A percentile compares a stretch with the other conserved stretches of the same genome.
Conservation (phyloP, 2,797 vertebrate genomes). For the Halcyon chelicuti region DNA sequence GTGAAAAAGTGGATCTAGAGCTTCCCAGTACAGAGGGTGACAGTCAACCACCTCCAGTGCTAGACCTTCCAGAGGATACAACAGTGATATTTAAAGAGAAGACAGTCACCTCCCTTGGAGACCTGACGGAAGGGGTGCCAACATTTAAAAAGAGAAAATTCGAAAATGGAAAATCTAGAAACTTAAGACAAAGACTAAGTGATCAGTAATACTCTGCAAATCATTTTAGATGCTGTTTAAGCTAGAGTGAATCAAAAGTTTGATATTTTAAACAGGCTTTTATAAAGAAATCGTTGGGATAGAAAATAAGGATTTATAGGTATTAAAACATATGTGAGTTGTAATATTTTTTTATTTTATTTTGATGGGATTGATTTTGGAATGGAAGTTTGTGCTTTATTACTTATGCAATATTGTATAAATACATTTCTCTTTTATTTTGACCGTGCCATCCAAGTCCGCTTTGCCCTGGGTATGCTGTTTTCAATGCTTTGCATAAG, state of each 20-base stretch:
- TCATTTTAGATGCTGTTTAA: background rate
- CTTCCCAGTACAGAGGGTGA: conserved; percentile 84
- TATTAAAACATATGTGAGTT: conserved; percentile 61
- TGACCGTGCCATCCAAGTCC: conserved; percentile 32
- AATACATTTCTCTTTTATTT: conserved; percentile 67
- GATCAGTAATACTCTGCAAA: conserved; percentile 80
- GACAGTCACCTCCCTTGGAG: conserved; percentile 91
- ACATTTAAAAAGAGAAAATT: conserved; percentile 92
- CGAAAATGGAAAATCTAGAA: conserved; percentile 91
- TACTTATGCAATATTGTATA: conserved; percentile 74
- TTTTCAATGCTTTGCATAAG: conserved; percentile 14
- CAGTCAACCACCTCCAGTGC: conserved; percentile 29
- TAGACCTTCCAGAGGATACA: conserved; percentile 77
- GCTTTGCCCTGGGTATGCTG: conserved; percentile 56
- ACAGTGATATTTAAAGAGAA: conserved; percentile 92
- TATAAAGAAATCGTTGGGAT: conserved; percentile 55
- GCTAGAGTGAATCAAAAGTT: conserved; percentile 25
- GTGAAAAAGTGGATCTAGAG: conserved; percentile 89
- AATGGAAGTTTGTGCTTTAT: conserved; percentile 60
- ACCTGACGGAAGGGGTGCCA: conserved; percentile 77
- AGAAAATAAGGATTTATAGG: conserved; percentile 66
- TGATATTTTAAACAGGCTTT: conserved; percentile 52
- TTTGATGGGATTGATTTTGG: conserved; percentile 67
- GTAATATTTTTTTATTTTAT: conserved; percentile 69
- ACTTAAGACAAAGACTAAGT: conserved; percentile 87